These are phyloP conservation scores for Pristionchus arcanus DNA, from an alignment of 2,888 invertebrate species.

Conservation along the genomic window DNA sequence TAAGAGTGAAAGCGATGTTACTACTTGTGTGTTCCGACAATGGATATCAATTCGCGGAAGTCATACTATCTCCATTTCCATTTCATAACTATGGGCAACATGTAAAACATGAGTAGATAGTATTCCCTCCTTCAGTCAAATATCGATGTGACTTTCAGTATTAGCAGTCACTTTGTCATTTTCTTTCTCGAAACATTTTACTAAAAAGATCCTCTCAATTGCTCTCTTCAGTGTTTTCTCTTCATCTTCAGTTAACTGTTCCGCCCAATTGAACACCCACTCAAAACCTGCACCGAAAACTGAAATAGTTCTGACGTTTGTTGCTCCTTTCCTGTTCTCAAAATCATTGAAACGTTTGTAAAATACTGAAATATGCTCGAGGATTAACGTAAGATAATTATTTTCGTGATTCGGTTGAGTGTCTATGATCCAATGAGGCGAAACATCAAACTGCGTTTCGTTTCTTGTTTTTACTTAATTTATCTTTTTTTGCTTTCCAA, in stretches of 20 bases:
- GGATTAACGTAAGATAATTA: no score
- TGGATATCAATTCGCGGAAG: not conserved
- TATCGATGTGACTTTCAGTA: no score
- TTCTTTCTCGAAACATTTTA: not conserved
- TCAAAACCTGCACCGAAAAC: not conserved
- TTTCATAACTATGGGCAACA: no score
- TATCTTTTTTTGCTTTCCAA: no score
- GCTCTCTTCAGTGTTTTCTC: conserved; percentile 4
- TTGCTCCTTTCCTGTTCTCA: not conserved
- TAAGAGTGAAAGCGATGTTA: no score
- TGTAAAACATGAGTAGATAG: no score
- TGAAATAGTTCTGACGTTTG: not conserved
- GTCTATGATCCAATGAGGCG: no score
- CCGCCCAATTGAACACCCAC: not conserved
- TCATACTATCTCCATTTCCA: not conserved
- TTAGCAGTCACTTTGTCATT: not conserved
- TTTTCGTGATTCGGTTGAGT: no score
- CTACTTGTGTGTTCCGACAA: not conserved
- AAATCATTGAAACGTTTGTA: not conserved
- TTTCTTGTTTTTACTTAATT: no score
- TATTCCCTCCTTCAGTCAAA: no score
- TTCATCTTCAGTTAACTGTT: not conserved
- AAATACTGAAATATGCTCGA: no score
- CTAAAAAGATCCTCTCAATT: not conserved
- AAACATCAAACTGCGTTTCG: no score